phyloP scores from a whole-genome alignment of 2,113 vertebrate species.

The Ageneiosus marmoratus region DNA sequence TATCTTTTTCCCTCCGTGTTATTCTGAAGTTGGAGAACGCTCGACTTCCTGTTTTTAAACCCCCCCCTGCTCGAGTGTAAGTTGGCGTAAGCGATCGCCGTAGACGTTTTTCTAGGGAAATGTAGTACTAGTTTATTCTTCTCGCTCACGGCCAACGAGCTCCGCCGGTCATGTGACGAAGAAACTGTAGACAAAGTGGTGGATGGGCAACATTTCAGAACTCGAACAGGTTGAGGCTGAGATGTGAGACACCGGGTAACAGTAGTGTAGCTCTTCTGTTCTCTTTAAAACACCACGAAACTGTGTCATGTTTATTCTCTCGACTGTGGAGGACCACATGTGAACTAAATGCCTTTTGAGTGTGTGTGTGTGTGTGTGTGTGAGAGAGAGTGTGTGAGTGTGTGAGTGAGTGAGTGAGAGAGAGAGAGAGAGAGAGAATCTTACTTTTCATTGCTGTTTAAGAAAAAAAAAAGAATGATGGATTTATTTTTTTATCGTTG shows the following conservation, averaged over 20 bases:
- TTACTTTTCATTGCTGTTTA: constrained; percentile 47
- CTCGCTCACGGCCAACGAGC: too few relatives aligned
- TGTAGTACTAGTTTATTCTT: not conserved
- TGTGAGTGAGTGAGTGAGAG: not conserved
- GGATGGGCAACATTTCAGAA: too few relatives aligned
- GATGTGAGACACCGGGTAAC: not conserved
- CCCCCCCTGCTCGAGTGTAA: too few relatives aligned
- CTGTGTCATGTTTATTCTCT: constrained; percentile 39
- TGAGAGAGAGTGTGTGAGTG: not conserved
- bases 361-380: constrained; percentile 17
- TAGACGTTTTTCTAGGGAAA: too few relatives aligned
- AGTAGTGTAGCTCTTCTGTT: constrained; percentile 46
- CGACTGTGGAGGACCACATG: constrained; percentile 28
- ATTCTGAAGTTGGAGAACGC: constrained; percentile 22
- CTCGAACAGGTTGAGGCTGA: too few relatives aligned
- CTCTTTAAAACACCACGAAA: constrained; percentile 41
- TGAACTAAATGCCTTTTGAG: constrained; percentile 52
- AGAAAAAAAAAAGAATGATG: constrained; percentile 27
- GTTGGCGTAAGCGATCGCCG: too few relatives aligned
- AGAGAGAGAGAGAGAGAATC: constrained; percentile 13
- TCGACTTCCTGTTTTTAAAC: not conserved
- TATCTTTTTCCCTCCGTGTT: constrained; percentile 11
- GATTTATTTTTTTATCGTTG: constrained; percentile 56
- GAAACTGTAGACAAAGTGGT: not conserved
- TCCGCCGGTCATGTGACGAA: too few relatives aligned